A percentile compares a stretch with the other conserved stretches of the same genome.
phyloP scores from a whole-genome alignment of 2,888 invertebrate genomes.

The Apodemia duryi region DNA sequence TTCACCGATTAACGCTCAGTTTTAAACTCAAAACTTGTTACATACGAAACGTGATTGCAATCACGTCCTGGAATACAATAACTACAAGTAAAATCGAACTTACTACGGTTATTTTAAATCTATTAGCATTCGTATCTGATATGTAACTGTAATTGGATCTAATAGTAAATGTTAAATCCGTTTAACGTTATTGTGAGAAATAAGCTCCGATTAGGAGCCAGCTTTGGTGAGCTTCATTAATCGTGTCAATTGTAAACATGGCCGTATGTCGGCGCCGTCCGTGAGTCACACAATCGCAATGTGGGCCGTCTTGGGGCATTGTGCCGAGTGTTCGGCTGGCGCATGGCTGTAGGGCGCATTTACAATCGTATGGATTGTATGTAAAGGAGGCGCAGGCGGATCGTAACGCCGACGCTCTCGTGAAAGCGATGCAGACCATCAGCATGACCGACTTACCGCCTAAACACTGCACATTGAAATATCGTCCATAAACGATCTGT shows the following conservation, averaged over 20 bases:
- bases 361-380: constrained; percentile 67
- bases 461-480: constrained; percentile 18
- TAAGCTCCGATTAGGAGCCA: constrained; percentile 12
- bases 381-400: constrained; percentile 70
- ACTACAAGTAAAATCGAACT: neutral
- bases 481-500: constrained; percentile 13
- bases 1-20: too few species aligned
- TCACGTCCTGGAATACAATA: too few species aligned
- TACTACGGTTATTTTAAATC: neutral
- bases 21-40: too few species aligned
- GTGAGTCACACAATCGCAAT: constrained; percentile 70
- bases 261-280: constrained; percentile 56
- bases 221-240: constrained; percentile 41
- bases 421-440: constrained; percentile 46
- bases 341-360: constrained; percentile 42
- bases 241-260: constrained; percentile 68
- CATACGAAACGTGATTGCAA: too few species aligned
- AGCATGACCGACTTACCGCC: constrained; percentile 29
- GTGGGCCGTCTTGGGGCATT: constrained; percentile 55
- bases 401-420: constrained; percentile 56
- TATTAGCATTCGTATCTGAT: neutral
- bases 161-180: neutral
- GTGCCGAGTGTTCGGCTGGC: constrained; percentile 35
- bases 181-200: constrained; percentile 4
- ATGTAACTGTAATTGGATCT: neutral